Evolutionary conservation across 1,140 invertebrate genomes (phyloP).

Genomic region (Helicoverpa zea): DNA sequence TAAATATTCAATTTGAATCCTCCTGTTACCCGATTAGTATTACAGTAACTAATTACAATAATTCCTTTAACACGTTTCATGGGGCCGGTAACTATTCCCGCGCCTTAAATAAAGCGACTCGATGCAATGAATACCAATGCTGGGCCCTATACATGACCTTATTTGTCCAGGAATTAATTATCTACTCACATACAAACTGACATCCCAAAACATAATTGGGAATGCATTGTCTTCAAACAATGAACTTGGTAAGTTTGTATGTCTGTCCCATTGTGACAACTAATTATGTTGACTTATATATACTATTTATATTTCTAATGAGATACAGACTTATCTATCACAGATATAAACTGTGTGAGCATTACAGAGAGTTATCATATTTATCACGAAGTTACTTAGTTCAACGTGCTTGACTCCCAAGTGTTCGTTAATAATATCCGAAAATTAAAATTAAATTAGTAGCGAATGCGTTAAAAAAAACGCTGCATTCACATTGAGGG

Average conservation of each 20-base stretch:
- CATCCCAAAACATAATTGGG: constrained; percentile 74
- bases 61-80: constrained; percentile 26
- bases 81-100: constrained; percentile 65
- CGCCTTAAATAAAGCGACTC: constrained; percentile 57
- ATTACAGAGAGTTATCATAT: neutral
- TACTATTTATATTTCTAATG: neutral
- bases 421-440: too few relatives aligned
- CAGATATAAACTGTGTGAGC: neutral
- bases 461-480: too few relatives aligned
- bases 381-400: neutral
- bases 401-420: too few relatives aligned
- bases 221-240: constrained; percentile 78
- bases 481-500: too few relatives aligned
- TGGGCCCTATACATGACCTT: constrained; percentile 56
- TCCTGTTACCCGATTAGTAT: neutral
- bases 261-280: constrained; percentile 47
- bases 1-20: neutral
- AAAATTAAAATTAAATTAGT: too few relatives aligned
- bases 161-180: constrained; percentile 72
- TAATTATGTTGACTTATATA: constrained; percentile 38
- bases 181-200: constrained; percentile 58
- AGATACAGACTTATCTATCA: neutral
- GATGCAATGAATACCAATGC: constrained; percentile 66
- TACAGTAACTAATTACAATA: neutral
- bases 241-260: constrained; percentile 58